These are phyloP conservation scores for Epinephelus moara DNA, from an alignment of 2,113 vertebrate genomes.

Conservation along the genomic window DNA sequence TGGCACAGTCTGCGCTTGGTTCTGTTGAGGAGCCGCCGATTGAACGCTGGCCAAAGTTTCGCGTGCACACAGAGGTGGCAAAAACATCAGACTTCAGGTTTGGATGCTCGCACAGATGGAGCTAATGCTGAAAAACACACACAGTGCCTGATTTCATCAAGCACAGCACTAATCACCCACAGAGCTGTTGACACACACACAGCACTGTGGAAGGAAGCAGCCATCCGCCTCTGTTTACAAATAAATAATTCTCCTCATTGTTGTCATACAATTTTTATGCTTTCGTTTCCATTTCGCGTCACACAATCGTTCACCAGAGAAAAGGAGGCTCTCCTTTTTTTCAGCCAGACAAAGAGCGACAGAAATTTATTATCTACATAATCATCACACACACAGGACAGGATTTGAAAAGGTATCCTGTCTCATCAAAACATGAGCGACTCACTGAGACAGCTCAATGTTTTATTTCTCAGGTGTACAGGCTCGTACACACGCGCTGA, in stretches of 20 bases:
- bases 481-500: neutral
- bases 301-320: conserved; percentile 51
- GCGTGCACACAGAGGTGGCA: conserved; percentile 38
- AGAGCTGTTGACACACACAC: conserved; percentile 33
- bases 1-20: conserved; percentile 49
- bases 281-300: conserved; percentile 65
- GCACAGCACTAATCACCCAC: conserved; percentile 50
- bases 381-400: conserved; percentile 28
- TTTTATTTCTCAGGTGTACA: conserved; percentile 13
- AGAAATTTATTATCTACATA: conserved; percentile 37
- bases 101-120: conserved; percentile 49
- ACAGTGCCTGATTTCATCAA: conserved; percentile 46
- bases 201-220: conserved; percentile 15
- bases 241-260: conserved; percentile 66
- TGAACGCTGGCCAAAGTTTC: conserved; percentile 67
- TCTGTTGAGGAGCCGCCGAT: conserved; percentile 39
- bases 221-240: conserved; percentile 55
- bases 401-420: conserved; percentile 38
- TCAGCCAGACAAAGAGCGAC: conserved; percentile 47
- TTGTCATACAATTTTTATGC: conserved; percentile 61
- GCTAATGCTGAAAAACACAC: conserved; percentile 61
- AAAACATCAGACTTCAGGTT: conserved; percentile 51
- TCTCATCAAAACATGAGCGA: conserved; percentile 32
- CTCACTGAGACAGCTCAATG: conserved; percentile 18
- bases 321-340: conserved; percentile 24